Evolutionary conservation across 2,797 vertebrate genomes (phyloP), one percentile per base, ranked within the genome.

Genomic region (Danio aesculapii): DNA sequence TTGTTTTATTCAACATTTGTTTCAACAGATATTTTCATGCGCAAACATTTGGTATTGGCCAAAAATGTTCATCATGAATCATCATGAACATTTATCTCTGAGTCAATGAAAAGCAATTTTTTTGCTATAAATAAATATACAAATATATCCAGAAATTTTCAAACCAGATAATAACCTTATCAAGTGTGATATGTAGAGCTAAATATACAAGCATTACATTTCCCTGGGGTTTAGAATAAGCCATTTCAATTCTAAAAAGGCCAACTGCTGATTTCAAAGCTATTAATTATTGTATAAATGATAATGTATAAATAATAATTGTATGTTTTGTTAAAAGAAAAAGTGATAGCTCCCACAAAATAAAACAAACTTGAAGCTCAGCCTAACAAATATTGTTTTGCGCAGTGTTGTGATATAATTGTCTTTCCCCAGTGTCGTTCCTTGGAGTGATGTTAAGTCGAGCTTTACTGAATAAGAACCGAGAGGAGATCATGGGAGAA

Each of bases 401-500:
- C 49, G 6, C 41, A 14, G 2, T 19, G 12, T 50, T 61, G 16
- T 84, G 52, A 82, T 47, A 21, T 13, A 16, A 16, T 53, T 13
- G 10, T 44, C 57, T 87, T 55, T 71, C 52, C 82, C 5, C 90
- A 99, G 98, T 98, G 95, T 98, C 98, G 74, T 98, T 99, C 91
- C 94, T 99, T 90, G 97, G 97, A 8, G 93, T 96, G 88, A 95
- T 99, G 94, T 97, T 96, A 92, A 97, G 96, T 91, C 95, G 96
- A 47, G 96, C 95, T 80, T 93, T 98, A 86, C 95, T 97, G 87
- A 97, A 95, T 39, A 95, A 95, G 86, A 96, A 92, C 89, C 94
- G 93, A 1, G 97, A 97, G 89, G 97, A 97, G 85, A 92, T 95
- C 75, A 93, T 93, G 90, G 95, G 94, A 64, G 95, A 96, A 19